Evolutionary conservation across 2,113 vertebrate genomes (phyloP), one percentile per base, ranked within the genome.

Genomic region (Megaleporinus macrocephalus): DNA sequence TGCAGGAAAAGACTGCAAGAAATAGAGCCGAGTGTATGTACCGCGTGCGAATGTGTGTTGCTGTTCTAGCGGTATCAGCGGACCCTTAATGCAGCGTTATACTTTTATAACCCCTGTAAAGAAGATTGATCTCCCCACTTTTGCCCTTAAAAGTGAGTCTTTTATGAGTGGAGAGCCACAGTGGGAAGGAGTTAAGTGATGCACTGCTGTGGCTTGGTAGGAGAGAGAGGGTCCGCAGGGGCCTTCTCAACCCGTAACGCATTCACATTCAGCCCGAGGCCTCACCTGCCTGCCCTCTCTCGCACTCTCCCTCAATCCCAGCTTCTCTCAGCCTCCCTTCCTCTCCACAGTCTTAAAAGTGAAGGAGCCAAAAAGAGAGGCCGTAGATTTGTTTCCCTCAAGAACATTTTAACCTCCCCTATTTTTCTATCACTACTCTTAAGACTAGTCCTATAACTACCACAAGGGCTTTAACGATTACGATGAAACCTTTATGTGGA

Each of bases 101-200:
- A 83, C 81, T 83, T 85, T 84, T 83, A 86, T 73, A 70, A 88
- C 80, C 87, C 66, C 57, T 66, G 82, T 83, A 83, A 89, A 89
- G 84, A 83, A 73, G 81, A 90, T 90, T 83, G 85, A 87, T 83
- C 78, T 72, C 47, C 59, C 83, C 87, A 81, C 79, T 87, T 88
- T 79, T 83, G 85, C 72, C 77, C 78, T 80, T 84, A 85, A 83
- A 90, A 91, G 88, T 86, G 85, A 82, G 83, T 82, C 79, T 87
- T 87, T 85, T 83, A 84, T 79, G 87, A 87, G 72, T 33, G 44
- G 71, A 51, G 73, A 77, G 79, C 24, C 55, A 73, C 84, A 75
- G 62, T 68, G 62, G 80, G 85, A 66, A 83, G 57, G 61, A 77
- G 53, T 76, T 33, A 80, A 76, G 81, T 81, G 81, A 86, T 83